Evolutionary conservation across 2,797 vertebrate genomes (phyloP).

Genomic region (Neosilurus hyrtlii): DNA sequence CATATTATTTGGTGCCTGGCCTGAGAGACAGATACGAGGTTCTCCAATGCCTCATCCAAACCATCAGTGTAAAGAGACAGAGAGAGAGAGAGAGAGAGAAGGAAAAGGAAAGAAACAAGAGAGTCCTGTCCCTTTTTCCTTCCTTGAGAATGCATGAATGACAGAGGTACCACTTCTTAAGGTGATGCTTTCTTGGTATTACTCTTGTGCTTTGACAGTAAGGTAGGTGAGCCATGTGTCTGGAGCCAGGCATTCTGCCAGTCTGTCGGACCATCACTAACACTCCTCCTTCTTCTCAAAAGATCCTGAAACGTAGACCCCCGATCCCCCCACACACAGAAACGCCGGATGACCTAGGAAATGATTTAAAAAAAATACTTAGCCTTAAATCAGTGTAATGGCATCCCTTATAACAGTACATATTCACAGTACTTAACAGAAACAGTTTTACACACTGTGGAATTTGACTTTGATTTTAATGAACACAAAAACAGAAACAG

Average conservation of each 20-base stretch:
- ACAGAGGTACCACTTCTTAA: constrained; percentile 51
- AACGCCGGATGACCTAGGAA: constrained; percentile 79
- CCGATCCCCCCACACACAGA: constrained; percentile 80
- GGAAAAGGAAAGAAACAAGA: neutral
- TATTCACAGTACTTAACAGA: neutral
- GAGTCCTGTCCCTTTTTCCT: neutral
- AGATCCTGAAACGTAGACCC: constrained; percentile 80
- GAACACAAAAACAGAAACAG: neutral
- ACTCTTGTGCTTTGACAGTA: constrained; percentile 76
- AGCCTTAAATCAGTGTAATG: neutral
- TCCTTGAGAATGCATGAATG: neutral
- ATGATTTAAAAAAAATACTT: neutral
- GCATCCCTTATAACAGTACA: neutral
- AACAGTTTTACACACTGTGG: neutral
- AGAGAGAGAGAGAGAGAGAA: neutral
- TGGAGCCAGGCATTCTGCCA: constrained; percentile 79
- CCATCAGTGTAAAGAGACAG: constrained; percentile 6
- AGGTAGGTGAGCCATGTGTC: constrained; percentile 74
- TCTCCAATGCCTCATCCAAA: constrained; percentile 23
- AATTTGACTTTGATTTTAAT: neutral
- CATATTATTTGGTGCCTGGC: constrained; percentile 44
- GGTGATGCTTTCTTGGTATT: constrained; percentile 75
- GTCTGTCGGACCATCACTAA: constrained; percentile 78
- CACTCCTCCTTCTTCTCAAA: constrained; percentile 81
- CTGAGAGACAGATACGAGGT: constrained; percentile 11